phyloP scores from a whole-genome alignment of 2,797 vertebrate species.

The Echiichthys vipera region DNA sequence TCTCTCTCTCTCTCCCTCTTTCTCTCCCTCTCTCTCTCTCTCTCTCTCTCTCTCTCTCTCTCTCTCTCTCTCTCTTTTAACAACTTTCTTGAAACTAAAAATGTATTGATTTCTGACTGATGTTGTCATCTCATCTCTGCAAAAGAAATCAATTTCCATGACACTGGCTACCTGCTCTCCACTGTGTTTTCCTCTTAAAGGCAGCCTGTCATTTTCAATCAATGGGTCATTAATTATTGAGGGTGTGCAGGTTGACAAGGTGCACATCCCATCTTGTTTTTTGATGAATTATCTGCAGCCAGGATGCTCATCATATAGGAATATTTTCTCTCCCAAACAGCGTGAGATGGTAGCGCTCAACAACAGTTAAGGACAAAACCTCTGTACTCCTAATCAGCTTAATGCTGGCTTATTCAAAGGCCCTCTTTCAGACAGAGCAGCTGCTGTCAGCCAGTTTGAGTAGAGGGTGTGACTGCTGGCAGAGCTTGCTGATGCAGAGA shows the following conservation, averaged over 20 bases:
- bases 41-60: not conserved
- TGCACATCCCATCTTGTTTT: slow-evolving; percentile 59
- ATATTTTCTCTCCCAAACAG: slow-evolving; percentile 36
- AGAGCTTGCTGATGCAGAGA: slow-evolving; percentile 92
- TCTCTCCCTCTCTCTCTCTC: not conserved
- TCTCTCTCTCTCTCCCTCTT: too few relatives aligned
- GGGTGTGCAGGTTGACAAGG: slow-evolving; percentile 60
- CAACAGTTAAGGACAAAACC: slow-evolving; percentile 84
- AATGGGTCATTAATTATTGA: slow-evolving; percentile 71
- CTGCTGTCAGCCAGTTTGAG: slow-evolving; percentile 91
- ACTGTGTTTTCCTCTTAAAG: slow-evolving; percentile 44
- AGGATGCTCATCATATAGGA: slow-evolving; percentile 46
- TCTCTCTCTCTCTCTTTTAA: not conserved
- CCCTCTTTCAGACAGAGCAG: slow-evolving; percentile 93
- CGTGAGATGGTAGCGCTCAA: slow-evolving; percentile 74
- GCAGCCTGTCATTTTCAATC: slow-evolving; percentile 65
- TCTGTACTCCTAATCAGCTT: slow-evolving; percentile 86
- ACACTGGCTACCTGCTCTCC: slow-evolving; percentile 50
- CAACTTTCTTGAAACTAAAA: slow-evolving; percentile 59
- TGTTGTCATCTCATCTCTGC: slow-evolving; percentile 64
- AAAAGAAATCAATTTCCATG: slow-evolving; percentile 53
- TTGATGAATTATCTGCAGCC: slow-evolving; percentile 55
- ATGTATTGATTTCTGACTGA: slow-evolving; percentile 56
- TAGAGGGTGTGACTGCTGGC: slow-evolving; percentile 95
- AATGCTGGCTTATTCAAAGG: slow-evolving; percentile 90